Percentiles rank a stretch among this genome's conserved stretches.
These are phyloP conservation scores for Virgularia gustaviana DNA, from an alignment of 92 coral and sea anemone genomes.

Conservation along the genomic window DNA sequence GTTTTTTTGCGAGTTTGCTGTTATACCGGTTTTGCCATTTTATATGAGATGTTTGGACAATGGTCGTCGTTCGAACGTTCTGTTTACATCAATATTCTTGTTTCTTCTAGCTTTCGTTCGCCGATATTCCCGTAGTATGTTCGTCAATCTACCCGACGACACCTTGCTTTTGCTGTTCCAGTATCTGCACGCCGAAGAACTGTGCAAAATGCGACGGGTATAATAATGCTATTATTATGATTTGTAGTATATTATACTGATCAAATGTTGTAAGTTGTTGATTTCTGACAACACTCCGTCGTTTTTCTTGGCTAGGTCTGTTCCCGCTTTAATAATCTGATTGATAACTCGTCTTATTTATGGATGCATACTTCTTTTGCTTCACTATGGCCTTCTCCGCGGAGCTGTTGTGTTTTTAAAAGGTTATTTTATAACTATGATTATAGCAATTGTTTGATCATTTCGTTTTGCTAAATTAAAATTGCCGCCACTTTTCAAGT, in stretches of 20 bases:
- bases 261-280: too few relatives aligned
- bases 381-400: conserved; percentile 86
- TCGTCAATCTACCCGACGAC: conserved; percentile 85
- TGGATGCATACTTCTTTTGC: conserved; percentile 84
- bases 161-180: conserved; percentile 71
- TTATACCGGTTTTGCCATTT: too few relatives aligned
- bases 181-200: conserved; percentile 70
- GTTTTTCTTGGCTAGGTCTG: conserved; percentile 64
- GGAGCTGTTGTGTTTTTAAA: conserved; percentile 66
- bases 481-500: too few relatives aligned
- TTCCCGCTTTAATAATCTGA: conserved; percentile 61
- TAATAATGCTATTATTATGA: too few relatives aligned
- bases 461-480: too few relatives aligned
- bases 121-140: conserved; percentile 51
- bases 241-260: too few relatives aligned
- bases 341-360: conserved; percentile 66
- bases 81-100: conserved; percentile 27
- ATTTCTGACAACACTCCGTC: background rate
- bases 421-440: conserved; percentile 73
- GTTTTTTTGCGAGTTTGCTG: background rate
- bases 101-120: conserved; percentile 63
- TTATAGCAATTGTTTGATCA: too few relatives aligned
- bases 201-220: conserved; percentile 73
- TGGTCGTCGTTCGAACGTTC: conserved; percentile 38
- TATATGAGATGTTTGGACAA: too few relatives aligned